Base-by-base conservation (phyloP, 2,888 invertebrate species). In the Pegoplata infirma region DNA sequence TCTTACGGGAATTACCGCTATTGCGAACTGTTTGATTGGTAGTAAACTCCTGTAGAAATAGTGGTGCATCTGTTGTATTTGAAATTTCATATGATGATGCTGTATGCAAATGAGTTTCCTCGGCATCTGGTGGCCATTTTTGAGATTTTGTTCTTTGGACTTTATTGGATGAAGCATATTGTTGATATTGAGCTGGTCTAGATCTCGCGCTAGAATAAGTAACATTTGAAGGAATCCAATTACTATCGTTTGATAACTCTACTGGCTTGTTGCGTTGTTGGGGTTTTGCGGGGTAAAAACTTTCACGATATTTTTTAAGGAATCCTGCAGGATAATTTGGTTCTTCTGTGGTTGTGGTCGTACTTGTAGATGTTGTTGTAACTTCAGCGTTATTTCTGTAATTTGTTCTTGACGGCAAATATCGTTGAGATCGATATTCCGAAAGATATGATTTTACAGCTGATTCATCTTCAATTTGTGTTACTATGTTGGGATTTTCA, bases 241-340 rank as follows among this genome's bases (percentile, higher is more conserved):
- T 75, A 4, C 23, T 71, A 25, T 76, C 67, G n/a, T 63, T 8
- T 6, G 32, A 14, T 21, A 56, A n/a, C 6, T 61, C 83, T 75
- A 4, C 82, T 63, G 25, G 56, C 72, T 19, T 83, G 75, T 0
- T 59, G 2, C 46, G 66, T 56, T 77, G 28, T 36, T 44, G 58
- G 0, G 10, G 16, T 23, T 72, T 80, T 2, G 55, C 17, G 46
- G 14, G 66, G 44, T 79, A 67, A 6, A 25, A 44, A 0, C 83
- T 81, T 56, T 84, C 86, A 1, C 84, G 84, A 32, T 78, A 82
- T 63, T 82, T 85, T 66, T 85, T 84, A 0, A 89, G 78, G 72
- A 85, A 89, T 6, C 82, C 74, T 0, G 85, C 81, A 0, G 88
- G 88, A 82, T 88, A 88, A 58, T 88, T 88, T 6, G 88, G 88